Percentiles rank a stretch among this genome's conserved stretches.
Conservation (phyloP, 2,888 invertebrate genomes). For the Molanna angustata region DNA sequence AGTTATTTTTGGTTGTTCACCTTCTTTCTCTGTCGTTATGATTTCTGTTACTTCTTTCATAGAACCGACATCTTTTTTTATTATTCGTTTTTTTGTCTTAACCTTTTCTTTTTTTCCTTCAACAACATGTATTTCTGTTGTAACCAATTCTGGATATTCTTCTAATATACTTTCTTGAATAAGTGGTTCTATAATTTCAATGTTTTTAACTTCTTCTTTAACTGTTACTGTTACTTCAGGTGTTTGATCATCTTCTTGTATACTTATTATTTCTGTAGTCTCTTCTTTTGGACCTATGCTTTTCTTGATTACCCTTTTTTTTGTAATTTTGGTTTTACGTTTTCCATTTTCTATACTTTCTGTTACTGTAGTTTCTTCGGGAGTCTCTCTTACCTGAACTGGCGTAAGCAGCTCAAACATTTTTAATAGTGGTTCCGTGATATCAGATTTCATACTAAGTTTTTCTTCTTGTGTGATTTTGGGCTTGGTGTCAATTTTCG, state of each 20-base stretch:
- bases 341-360: conserved; percentile 39
- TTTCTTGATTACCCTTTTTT: conserved; percentile 38
- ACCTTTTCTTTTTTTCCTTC: conserved; percentile 42
- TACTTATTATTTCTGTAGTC: conserved; percentile 40
- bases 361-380: conserved; percentile 36
- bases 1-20: conserved; percentile 35
- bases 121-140: conserved; percentile 48
- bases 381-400: conserved; percentile 38
- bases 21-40: conserved; percentile 42
- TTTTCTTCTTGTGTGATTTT: too few species aligned
- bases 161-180: not conserved
- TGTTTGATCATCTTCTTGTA: conserved; percentile 33
- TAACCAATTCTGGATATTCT: conserved; percentile 33
- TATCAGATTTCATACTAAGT: conserved; percentile 36
- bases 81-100: conserved; percentile 44
- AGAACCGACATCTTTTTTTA: conserved; percentile 45
- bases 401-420: conserved; percentile 37
- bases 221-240: conserved; percentile 32
- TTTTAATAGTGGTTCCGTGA: conserved; percentile 34
- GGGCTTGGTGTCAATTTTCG: too few species aligned
- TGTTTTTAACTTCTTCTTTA: conserved; percentile 34
- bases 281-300: conserved; percentile 37
- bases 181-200: not conserved
- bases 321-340: conserved; percentile 37
- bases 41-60: conserved; percentile 42